Percentiles rank a stretch among this genome's conserved stretches.
Evolutionary conservation across 2,797 vertebrate genomes (phyloP).

Genomic region (Holocentrus rufus): DNA sequence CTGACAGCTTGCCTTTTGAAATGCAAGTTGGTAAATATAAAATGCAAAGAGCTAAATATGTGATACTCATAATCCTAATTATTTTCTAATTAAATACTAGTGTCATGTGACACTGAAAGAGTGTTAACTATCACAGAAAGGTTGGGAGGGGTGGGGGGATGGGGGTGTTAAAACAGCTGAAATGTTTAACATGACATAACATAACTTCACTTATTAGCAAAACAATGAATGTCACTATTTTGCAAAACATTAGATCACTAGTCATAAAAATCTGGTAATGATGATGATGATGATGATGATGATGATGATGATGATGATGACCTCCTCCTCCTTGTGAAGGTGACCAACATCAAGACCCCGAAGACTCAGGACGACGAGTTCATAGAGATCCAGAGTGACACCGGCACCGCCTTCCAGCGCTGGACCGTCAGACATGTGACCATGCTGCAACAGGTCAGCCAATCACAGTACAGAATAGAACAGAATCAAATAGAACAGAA

Average conservation of each 20-base stretch:
- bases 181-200: no score
- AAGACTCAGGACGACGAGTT: conserved; percentile 95
- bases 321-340: conserved; percentile 74
- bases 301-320: not conserved
- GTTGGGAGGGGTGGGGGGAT: no score
- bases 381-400: conserved; percentile 98
- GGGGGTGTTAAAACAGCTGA: no score
- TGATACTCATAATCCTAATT: no score
- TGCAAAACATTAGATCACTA: not conserved
- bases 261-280: not conserved
- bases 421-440: conserved; percentile 93
- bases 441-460: conserved; percentile 91
- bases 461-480: not conserved
- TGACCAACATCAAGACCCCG: conserved; percentile 93
- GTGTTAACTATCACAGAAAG: no score
- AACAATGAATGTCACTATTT: no score
- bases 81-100: no score
- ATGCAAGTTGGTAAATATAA: no score
- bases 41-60: no score
- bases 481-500: not conserved
- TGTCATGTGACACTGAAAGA: no score
- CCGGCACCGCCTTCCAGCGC: conserved; percentile 95
- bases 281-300: not conserved
- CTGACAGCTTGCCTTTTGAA: no score
- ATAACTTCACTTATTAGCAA: no score